Base-by-base conservation (phyloP, 2,113 vertebrate genomes). In the Leucosticte australis region DNA sequence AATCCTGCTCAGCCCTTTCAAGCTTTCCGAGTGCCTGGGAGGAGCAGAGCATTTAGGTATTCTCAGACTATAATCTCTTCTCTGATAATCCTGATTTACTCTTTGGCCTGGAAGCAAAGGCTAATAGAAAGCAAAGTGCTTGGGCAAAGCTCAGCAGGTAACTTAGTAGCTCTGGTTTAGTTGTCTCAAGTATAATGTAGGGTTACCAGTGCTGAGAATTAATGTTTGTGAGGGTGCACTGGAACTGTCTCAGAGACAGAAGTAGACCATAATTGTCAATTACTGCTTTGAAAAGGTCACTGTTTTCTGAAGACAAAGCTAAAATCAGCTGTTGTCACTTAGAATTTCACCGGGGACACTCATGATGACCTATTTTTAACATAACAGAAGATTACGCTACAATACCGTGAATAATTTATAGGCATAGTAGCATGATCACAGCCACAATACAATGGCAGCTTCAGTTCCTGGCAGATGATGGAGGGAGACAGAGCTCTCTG, bases 391-490 rank as follows among this genome's bases (percentile, higher is more conserved):
- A 98, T 96, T 93, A 94, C 79, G 56, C 95, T 95, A 96, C 37
- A 71, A 84, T 56, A 89, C 73, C 59, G 74, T 97, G 97, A 98
- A 98, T 97, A 97, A 98, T 98, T 98, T 94, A 98, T 96, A 82
- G 90, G 90, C 95, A 84, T 90, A 55, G 96, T 93, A 92, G 90
- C 82, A 68, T 87, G 94, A 97, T 96, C 96, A 83, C 55, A 50
- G 37, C 44, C 68, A 92, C 62, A 93, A 67, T 63, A 93, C 87
- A 80, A 89, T 69, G 75, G 94, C 95, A 92, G 90, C 92, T 95
- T 93, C 15, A n/a, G 87, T 71, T 93, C 84, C 94, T 85, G 90
- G 86, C 92, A 97, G 83, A 94, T 96, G 94, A 95, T 21, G 83
- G 95, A 97, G 68, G 63, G 83, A 95, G 93, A 90, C 83, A 87